These are phyloP conservation scores for Lamproptera curius DNA, from an alignment of 2,888 invertebrate genomes.

Conservation along the genomic window DNA sequence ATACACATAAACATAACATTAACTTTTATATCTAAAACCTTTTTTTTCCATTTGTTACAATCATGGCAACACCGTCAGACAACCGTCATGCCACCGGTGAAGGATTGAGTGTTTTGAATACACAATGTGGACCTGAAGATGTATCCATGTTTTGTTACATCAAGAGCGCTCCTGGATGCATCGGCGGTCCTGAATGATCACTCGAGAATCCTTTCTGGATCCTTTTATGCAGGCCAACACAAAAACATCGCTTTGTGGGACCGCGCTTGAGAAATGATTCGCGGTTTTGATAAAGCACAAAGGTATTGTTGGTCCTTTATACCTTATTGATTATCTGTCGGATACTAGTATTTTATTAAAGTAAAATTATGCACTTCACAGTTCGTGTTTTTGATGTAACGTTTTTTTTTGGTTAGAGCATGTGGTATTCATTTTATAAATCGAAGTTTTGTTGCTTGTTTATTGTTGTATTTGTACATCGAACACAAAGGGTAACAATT, in stretches of 20 bases:
- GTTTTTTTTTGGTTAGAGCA: no score
- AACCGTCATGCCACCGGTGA: conserved; percentile 26
- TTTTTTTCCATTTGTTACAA: no score
- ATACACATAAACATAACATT: no score
- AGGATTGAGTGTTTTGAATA: conserved; percentile 56
- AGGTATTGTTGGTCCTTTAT: conserved; percentile 1
- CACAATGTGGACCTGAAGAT: conserved; percentile 25
- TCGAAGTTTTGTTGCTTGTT: no score
- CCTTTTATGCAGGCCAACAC: background rate
- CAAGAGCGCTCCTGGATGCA: conserved; percentile 19
- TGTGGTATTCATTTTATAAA: no score
- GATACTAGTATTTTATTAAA: background rate
- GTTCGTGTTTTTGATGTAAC: no score
- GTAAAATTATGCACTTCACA: no score
- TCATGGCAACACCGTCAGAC: no score
- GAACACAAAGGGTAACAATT: no score
- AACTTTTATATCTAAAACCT: no score
- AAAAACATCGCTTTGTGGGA: conserved; percentile 4
- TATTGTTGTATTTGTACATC: no score
- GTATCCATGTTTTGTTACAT: conserved; percentile 34
- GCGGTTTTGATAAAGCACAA: background rate
- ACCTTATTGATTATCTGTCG: background rate
- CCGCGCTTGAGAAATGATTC: background rate
- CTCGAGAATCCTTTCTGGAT: conserved; percentile 11
- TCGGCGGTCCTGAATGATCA: conserved; percentile 23